These are phyloP conservation scores for Coenobita brevimanus DNA, from an alignment of 1,140 invertebrate genomes.

Conservation along the genomic window DNA sequence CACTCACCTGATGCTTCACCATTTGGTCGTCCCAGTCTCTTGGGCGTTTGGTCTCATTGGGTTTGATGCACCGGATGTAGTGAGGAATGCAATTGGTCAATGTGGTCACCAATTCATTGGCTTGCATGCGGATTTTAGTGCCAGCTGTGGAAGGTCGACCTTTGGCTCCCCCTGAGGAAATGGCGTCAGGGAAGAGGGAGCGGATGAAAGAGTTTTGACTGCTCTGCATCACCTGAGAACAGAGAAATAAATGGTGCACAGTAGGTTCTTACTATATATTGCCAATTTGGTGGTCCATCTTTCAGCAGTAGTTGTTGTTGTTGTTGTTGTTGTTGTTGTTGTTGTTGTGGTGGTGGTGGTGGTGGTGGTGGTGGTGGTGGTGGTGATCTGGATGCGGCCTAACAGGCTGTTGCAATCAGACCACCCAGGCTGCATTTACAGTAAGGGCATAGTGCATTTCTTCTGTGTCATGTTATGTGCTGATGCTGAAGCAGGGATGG, in stretches of 20 bases:
- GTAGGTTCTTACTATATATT: neutral
- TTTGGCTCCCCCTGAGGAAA: constrained; percentile 76
- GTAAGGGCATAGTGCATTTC: too few species aligned
- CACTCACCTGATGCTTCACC: constrained; percentile 77
- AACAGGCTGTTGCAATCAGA: too few species aligned
- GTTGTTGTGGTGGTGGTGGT: too few species aligned
- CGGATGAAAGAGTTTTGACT: constrained; percentile 80
- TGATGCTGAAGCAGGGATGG: too few species aligned
- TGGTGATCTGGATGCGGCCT: too few species aligned
- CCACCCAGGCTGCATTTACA: too few species aligned
- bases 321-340: too few species aligned
- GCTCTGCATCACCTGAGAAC: constrained; percentile 79
- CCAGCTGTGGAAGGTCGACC: constrained; percentile 82
- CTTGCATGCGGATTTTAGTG: constrained; percentile 84
- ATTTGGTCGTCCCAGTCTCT: constrained; percentile 82
- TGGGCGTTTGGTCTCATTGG: constrained; percentile 84
- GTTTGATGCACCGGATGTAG: constrained; percentile 86
- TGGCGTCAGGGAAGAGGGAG: constrained; percentile 79
- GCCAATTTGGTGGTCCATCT: neutral
- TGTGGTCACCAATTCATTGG: constrained; percentile 81
- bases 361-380: too few species aligned
- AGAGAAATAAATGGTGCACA: neutral
- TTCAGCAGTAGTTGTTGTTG: too few species aligned
- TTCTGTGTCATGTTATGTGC: too few species aligned
- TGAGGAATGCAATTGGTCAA: constrained; percentile 84